Evolutionary conservation across 37 sponge, comb jelly and placozoan genomes (phyloP), one percentile per base, ranked within the genome.

Genomic region (Aplysina aerophoba): DNA sequence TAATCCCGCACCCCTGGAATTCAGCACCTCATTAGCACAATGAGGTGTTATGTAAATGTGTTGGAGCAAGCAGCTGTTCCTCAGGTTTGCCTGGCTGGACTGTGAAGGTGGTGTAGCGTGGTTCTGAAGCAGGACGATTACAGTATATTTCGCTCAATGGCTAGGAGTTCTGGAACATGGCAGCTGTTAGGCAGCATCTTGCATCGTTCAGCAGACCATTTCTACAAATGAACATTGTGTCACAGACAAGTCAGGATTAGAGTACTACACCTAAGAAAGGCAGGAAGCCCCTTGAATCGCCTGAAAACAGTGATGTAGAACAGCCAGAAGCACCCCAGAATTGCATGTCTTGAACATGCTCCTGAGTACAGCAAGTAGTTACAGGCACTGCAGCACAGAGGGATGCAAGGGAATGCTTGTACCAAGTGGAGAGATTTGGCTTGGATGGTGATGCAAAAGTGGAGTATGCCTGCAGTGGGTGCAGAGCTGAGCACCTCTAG

Each of bases 381-480:
- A 28, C 63, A 71, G 71, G 55, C 16, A 22, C 50, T 87, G 88
- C 63, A 24, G 31, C 25, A 87, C 82, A 30, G 62, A 75, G 33
- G 74, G 63, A 0, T 87, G 88, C 24, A 17, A 20, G 13, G 88
- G 88, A 0, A 73, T 54, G 20, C 59, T 87, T 14, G 55, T 81
- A 13, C 77, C 83, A 34, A 25, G 54, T 81, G 15, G 66, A 82
- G 31, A 31, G 44, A 3, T 44, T 16, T 30, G 89, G 89, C 2
- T 24, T 83, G 79, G 89, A 84, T 20, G 89, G 89, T 0, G 59
- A 39, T 62, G 59, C 53, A 21, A 28, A 17, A 4, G 68, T 88
- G 0, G 78, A n/a, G 39, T 83, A 56, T 54, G 0, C 25, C 24
- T 89, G 89, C 77, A 69, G 27, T 39, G 89, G 89, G 11, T 88